Evolutionary conservation across 92 coral and sea anemone genomes (phyloP).

Genomic region (Siderastrea siderea): DNA sequence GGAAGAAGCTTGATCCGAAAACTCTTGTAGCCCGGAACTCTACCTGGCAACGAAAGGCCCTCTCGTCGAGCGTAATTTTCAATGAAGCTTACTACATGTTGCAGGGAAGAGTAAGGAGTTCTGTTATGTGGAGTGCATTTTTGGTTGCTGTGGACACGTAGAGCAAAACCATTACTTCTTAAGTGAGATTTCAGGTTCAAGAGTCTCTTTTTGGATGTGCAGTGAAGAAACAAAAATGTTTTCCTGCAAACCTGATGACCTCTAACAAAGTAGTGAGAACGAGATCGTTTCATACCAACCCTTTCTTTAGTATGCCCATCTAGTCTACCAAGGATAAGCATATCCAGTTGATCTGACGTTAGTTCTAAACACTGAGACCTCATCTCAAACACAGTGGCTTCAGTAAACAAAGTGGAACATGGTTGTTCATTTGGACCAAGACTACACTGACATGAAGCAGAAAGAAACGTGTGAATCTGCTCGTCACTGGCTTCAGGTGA

Average conservation of each 20-base stretch:
- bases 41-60: constrained; percentile 61
- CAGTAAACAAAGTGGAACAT: constrained; percentile 25
- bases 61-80: constrained; percentile 46
- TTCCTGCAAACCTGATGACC: constrained; percentile 17
- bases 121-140: constrained; percentile 50
- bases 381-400: constrained; percentile 10
- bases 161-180: constrained; percentile 47
- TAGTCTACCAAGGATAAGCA: constrained; percentile 15
- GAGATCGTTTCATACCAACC: background rate
- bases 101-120: constrained; percentile 16
- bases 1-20: constrained; percentile 60
- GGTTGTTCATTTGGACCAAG: constrained; percentile 19
- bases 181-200: constrained; percentile 52
- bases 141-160: constrained; percentile 40
- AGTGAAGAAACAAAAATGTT: constrained; percentile 22
- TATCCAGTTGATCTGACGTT: constrained; percentile 13
- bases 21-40: constrained; percentile 68
- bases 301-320: constrained; percentile 27
- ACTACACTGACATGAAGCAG: constrained; percentile 16
- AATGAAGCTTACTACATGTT: constrained; percentile 40
- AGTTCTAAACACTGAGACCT: constrained; percentile 33
- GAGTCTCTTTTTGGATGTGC: constrained; percentile 41
- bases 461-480: background rate
- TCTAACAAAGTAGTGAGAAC: constrained; percentile 9
- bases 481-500: background rate